Evolutionary conservation across 1,140 invertebrate species (phyloP).

Genomic region (Drosophila burlai): DNA sequence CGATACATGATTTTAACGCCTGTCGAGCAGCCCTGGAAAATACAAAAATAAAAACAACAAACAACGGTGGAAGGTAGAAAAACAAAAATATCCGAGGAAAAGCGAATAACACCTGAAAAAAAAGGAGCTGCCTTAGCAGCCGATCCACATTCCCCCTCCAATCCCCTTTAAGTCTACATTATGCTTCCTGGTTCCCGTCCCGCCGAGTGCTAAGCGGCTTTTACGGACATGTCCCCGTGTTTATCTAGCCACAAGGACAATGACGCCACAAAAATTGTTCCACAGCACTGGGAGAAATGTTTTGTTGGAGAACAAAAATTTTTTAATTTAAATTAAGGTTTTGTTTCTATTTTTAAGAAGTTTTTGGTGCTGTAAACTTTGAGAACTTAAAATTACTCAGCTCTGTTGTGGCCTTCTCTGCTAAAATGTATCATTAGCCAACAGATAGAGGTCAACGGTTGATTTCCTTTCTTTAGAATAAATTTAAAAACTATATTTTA

Average conservation of each 20-base stretch:
- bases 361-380: background rate
- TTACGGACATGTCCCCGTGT: constrained; percentile 70
- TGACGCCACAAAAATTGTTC: constrained; percentile 69
- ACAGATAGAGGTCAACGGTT: too few species aligned
- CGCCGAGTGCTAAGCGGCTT: constrained; percentile 70
- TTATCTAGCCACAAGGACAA: constrained; percentile 70
- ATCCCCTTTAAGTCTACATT: constrained; percentile 70
- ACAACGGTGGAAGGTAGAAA: constrained; percentile 30
- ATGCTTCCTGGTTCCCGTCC: constrained; percentile 26
- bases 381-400: background rate
- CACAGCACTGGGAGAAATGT: constrained; percentile 19
- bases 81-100: constrained; percentile 40
- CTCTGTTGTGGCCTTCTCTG: too few species aligned
- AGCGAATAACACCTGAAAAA: constrained; percentile 40
- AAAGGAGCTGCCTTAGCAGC: constrained; percentile 4
- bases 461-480: too few species aligned
- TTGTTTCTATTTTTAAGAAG: background rate
- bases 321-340: background rate
- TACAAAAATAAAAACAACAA: constrained; percentile 14
- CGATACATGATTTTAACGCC: constrained; percentile 82
- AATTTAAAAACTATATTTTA: background rate
- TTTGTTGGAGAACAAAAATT: background rate
- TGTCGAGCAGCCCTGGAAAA: constrained; percentile 59
- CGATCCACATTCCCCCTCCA: constrained; percentile 24
- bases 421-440: background rate